Evolutionary conservation across 1,140 invertebrate species (phyloP), one percentile per base, ranked within the genome.

Genomic region (Apis cerana): DNA sequence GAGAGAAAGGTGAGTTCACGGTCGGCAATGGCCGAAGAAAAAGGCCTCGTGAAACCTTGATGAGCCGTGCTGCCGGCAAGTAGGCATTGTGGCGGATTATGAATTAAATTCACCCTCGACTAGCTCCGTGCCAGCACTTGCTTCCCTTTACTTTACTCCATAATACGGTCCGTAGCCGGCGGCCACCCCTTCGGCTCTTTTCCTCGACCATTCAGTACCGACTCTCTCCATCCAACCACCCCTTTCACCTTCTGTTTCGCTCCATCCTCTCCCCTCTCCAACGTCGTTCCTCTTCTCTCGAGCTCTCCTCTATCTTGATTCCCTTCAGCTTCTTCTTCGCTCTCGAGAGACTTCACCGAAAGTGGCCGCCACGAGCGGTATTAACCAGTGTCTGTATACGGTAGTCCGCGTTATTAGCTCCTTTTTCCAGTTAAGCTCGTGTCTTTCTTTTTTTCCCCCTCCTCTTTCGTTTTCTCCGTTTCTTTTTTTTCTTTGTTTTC

Each of bases 31-130:
- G 52, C 62, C 70, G 59, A 84, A 83, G 78, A 86, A 85, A 83
- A 89, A 84, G 80, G 76, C 72, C 74, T 86, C 72, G 68, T 90
- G 81, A 89, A 90, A 90, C 61, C 68, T 90, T 90, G 86, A 90
- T 90, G 88, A 86, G 80, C 62, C 61, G 81, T 80, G 83, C 88
- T 84, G 82, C 71, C 59, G 82, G 78, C 56, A 83, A 85, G 82
- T 86, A 79, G 84, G 78, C 83, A 90, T 90, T 86, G 86, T 88
- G 82, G 65, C 59, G 80, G 65, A 90, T 90, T 90, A 90, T 90
- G 89, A 90, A 90, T 90, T 90, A 90, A 90, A 88, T 90, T 86
- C 80, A 90, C 85, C 81, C 78, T 89, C 88, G 67, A 80, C 72
- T 86, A 56, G 85, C 67, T 71, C 83, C 65, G 68, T 71, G 58